Conservation (phyloP, 2,797 vertebrate species). For the Spizella passerina region DNA sequence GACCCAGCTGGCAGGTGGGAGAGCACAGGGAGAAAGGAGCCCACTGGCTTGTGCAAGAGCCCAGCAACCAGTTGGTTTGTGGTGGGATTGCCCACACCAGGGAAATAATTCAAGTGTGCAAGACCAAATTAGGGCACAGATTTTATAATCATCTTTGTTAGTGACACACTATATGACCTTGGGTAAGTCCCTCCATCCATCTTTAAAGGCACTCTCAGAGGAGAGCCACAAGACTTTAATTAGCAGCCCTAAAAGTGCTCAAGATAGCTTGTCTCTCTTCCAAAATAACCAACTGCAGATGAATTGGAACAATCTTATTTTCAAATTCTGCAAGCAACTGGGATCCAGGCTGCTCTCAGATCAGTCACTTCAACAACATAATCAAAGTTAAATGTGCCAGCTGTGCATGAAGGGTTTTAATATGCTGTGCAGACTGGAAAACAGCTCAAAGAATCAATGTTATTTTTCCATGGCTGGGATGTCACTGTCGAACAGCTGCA, state of each 20-base stretch:
- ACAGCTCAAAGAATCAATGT: background rate
- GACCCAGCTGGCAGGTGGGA: background rate
- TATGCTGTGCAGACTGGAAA: background rate
- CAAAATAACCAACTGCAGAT: constrained; percentile 27
- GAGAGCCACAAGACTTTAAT: constrained; percentile 14
- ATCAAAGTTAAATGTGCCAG: constrained; percentile 38
- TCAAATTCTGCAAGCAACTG: background rate
- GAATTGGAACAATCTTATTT: constrained; percentile 31
- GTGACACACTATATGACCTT: background rate
- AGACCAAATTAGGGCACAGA: background rate
- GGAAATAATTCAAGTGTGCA: background rate
- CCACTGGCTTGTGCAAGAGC: accelerated
- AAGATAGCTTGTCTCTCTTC: background rate
- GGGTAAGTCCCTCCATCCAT: constrained; percentile 21
- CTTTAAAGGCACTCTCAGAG: background rate
- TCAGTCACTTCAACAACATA: constrained; percentile 32
- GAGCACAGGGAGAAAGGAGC: background rate
- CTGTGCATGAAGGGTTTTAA: constrained; percentile 31
- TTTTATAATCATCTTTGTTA: background rate
- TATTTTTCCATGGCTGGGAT: constrained; percentile 23
- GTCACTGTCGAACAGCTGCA: constrained; percentile 6
- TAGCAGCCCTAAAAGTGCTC: constrained; percentile 13
- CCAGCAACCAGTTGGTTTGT: background rate
- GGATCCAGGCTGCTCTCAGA: constrained; percentile 21
- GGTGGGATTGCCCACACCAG: background rate